phyloP scores from a whole-genome alignment of 2,797 vertebrate genomes.

The Sciaenops ocellatus region DNA sequence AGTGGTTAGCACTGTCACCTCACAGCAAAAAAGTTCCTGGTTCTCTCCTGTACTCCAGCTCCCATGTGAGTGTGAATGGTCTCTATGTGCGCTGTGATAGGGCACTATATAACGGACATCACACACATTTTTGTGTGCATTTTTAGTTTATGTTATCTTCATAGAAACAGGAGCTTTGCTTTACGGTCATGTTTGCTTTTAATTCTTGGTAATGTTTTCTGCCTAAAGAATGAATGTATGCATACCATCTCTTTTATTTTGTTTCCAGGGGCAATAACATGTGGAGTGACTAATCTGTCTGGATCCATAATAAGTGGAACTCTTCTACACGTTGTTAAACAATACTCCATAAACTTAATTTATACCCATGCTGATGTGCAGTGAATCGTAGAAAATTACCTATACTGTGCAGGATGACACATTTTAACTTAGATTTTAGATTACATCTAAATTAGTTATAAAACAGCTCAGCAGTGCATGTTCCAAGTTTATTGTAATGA shows the following conservation, averaged over 20 bases:
- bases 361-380: background rate
- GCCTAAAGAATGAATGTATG: background rate
- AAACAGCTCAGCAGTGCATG: background rate
- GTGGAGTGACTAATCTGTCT: background rate
- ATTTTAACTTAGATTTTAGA: background rate
- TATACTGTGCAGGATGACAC: background rate
- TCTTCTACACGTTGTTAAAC: background rate
- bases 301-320: background rate
- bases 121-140: too few relatives aligned
- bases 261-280: background rate
- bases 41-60: too few relatives aligned
- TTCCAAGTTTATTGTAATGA: background rate
- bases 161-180: too few relatives aligned
- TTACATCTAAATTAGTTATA: background rate
- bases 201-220: too few relatives aligned
- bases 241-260: background rate
- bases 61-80: too few relatives aligned
- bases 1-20: too few relatives aligned
- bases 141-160: too few relatives aligned
- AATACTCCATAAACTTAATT: too few relatives aligned
- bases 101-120: too few relatives aligned
- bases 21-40: too few relatives aligned
- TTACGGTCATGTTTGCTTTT: too few relatives aligned
- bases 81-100: too few relatives aligned
- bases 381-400: background rate